Percentiles rank a stretch among this genome's conserved stretches.
Evolutionary conservation across 2,113 vertebrate species (phyloP).

Genomic region (Aythya baeri): DNA sequence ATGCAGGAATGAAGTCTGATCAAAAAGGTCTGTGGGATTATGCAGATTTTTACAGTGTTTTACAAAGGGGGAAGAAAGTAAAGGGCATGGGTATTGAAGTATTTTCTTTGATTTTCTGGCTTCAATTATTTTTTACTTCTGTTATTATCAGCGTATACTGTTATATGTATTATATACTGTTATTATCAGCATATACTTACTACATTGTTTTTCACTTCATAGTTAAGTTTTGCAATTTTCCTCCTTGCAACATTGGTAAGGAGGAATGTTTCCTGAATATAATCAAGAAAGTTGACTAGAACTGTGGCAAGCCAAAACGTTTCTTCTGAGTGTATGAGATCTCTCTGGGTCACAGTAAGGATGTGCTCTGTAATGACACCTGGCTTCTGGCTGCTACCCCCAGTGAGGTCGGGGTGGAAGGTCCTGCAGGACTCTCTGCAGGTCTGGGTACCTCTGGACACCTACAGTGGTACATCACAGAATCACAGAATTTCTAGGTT

Average conservation of each 20-base stretch:
- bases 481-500: no score
- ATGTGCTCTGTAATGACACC: background rate
- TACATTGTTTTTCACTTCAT: background rate
- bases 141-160: no score
- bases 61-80: background rate
- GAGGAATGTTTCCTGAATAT: background rate
- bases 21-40: background rate
- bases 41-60: background rate
- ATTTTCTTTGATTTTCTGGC: background rate
- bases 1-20: background rate
- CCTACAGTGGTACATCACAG: no score
- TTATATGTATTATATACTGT: no score
- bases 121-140: background rate
- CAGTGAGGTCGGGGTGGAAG: background rate
- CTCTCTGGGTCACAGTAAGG: background rate
- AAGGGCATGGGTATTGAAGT: background rate
- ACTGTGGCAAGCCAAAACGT: background rate
- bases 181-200: no score
- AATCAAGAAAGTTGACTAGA: background rate
- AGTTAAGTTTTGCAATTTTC: background rate
- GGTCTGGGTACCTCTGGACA: background rate
- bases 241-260: background rate
- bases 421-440: background rate
- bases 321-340: background rate
- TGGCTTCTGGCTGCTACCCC: background rate